These are phyloP conservation scores for Chaetoderma sp. DNA, from an alignment of 2,888 invertebrate genomes.

Conservation along the genomic window DNA sequence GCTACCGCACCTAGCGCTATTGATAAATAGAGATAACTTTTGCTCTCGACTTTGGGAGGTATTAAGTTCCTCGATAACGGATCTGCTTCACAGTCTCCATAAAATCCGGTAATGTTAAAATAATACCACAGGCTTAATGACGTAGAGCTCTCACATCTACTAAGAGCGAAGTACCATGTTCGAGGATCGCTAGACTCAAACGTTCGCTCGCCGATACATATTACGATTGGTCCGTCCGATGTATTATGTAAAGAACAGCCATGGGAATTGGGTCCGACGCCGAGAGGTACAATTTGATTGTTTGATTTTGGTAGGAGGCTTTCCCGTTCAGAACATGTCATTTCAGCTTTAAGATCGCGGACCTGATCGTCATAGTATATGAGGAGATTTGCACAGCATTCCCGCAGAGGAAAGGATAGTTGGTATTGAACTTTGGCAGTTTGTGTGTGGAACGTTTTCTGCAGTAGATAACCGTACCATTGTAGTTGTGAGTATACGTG, in stretches of 20 bases:
- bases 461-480: constrained; percentile 59
- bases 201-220: constrained; percentile 56
- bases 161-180: constrained; percentile 59
- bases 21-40: constrained; percentile 46
- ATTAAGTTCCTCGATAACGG: constrained; percentile 49
- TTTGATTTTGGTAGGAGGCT: constrained; percentile 48
- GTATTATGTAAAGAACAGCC: constrained; percentile 51
- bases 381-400: constrained; percentile 55
- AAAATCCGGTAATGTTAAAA: constrained; percentile 57
- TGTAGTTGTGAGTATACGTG: constrained; percentile 48
- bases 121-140: constrained; percentile 54
- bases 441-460: constrained; percentile 55
- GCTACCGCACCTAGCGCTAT: constrained; percentile 54
- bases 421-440: constrained; percentile 57
- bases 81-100: constrained; percentile 59
- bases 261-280: constrained; percentile 45
- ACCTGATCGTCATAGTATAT: constrained; percentile 62
- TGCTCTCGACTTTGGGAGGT: constrained; percentile 35
- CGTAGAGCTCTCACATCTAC: constrained; percentile 44
- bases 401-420: constrained; percentile 54
- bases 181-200: constrained; percentile 52
- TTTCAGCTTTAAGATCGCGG: constrained; percentile 42
- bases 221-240: constrained; percentile 48
- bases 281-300: constrained; percentile 57
- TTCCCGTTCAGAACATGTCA: constrained; percentile 53